Evolutionary conservation across 1,140 invertebrate species (phyloP), one percentile per base, ranked within the genome.

Genomic region (Drosophila suzukii): DNA sequence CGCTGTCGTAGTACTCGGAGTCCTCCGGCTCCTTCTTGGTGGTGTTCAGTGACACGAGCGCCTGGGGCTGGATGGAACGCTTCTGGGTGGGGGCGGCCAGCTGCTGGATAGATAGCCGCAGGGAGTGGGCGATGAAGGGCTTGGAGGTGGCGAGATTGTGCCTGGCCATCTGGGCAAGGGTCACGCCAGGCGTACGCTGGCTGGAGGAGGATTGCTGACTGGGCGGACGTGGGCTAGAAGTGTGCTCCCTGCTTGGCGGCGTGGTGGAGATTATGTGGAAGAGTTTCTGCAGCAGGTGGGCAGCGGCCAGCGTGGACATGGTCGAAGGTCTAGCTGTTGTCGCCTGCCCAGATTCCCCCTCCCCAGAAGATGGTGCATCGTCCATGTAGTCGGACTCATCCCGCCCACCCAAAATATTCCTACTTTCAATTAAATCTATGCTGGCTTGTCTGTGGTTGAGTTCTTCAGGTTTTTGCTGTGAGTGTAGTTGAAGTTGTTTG

Each of bases 141-240:
- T 79, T 83, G 0, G 82, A 88, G 12, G 82, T 85, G 39, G 78
- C 81, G 53, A 84, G n/a, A 57, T 81, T 84, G 17, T 84, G 81
- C 15, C 34, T 66, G 15, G 82, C 82, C 78, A 85, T 32, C 20
- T 88, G 75, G 4, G 79, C 44, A n/a, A 86, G 41, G 15, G 82
- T 82, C 12, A 88, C 73, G 3, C 30, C 44, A 0, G 41, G 68
- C 8, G 38, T 12, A 11, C 36, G 24, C 51, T 17, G 32, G 32
- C 20, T 61, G 12, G 34, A 3, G 17, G 32, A 34, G 1, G 24
- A 34, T 3, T 8, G 54, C 36, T 59, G 59, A 6, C 27, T 59
- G 0, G 54, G n/a, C 10, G 43, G 43, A 20, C 43, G 43, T 20
- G 20, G 17, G 15, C 15, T 46, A 20, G 43, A 8, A 32, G 27